phyloP scores from a whole-genome alignment of 2,113 vertebrate genomes.

The Callorhinus ursinus region DNA sequence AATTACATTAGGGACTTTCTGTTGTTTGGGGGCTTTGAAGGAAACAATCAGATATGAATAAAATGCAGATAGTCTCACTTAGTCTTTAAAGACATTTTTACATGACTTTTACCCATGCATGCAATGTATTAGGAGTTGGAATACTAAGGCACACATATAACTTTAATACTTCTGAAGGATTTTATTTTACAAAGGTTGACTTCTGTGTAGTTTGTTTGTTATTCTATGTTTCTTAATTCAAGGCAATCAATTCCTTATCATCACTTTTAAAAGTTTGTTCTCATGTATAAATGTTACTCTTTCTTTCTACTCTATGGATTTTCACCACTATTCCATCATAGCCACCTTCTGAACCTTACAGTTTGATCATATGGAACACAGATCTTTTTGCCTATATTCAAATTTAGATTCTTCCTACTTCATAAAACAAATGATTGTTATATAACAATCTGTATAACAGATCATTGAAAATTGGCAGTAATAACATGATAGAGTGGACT shows the following conservation, averaged over 20 bases:
- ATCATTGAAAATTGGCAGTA: background rate
- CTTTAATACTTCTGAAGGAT: background rate
- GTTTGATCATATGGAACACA: background rate
- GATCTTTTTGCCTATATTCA: background rate
- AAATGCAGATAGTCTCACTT: constrained; percentile 23
- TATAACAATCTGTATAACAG: background rate
- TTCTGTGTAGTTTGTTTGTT: background rate
- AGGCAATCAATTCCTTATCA: background rate
- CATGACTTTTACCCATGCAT: background rate
- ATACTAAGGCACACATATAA: background rate
- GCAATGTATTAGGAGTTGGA: background rate
- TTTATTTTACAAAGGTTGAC: background rate
- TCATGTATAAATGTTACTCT: background rate
- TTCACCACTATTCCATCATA: background rate
- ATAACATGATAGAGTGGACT: background rate
- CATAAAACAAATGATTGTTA: no score
- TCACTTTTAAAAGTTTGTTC: background rate
- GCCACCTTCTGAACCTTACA: background rate
- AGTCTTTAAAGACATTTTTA: constrained; percentile 4
- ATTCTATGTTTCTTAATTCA: constrained; percentile 21
- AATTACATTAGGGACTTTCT: constrained; percentile 5
- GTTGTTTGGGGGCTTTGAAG: background rate
- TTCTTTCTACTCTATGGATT: background rate
- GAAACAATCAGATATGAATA: background rate
- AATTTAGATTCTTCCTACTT: background rate